Evolutionary conservation across 35 echinoderm and acorn worm genomes (phyloP), one percentile per base, ranked within the genome.

Genomic region (Antedon bifida): DNA sequence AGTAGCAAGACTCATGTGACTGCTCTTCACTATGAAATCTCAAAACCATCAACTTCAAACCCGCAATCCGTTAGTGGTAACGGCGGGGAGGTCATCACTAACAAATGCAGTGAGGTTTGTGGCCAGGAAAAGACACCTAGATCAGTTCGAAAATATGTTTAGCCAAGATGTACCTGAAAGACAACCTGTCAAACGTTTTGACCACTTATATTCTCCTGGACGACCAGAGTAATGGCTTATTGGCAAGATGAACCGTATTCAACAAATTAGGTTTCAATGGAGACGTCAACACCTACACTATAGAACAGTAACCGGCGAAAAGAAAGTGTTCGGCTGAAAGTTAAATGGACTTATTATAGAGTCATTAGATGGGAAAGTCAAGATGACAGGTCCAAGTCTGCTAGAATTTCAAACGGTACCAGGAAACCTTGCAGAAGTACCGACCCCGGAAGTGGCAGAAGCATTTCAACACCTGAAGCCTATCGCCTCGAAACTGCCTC

Each of bases 161-260:
- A 29, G 86, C 74, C 14, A 88, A 83, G 29, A 64, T 35, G 16
- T 88, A 88, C 80, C 29, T 82, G 46, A 30, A 82, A 33, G 73
- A 82, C 5, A 88, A 82, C 7, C 79, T 56, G n/a, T 35, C 80
- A 73, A 36, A 87, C 10, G 38, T 7, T 73, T 29, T 80, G 34
- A 55, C 36, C 0, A 88, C 86, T 0, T 88, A 88, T 35, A 74
- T 88, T 11, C 78, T 88, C 2, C 64, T 88, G 28, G 86, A 88
- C 31, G 86, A 90, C 34, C 88, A 90, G 77, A 85, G 82, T 81
- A 83, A 90, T 81, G 88, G 75, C 28, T 90, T 76, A 31, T 73
- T 86, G 30, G 84, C 73, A 12, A 80, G 76, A 36, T 30, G 30
- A 30, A 85, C 64, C n/a, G 33, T 90, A 21, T 78, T 90, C 11